phyloP scores from a whole-genome alignment of 2,797 vertebrate genomes.

The Sebastes iracundus region DNA sequence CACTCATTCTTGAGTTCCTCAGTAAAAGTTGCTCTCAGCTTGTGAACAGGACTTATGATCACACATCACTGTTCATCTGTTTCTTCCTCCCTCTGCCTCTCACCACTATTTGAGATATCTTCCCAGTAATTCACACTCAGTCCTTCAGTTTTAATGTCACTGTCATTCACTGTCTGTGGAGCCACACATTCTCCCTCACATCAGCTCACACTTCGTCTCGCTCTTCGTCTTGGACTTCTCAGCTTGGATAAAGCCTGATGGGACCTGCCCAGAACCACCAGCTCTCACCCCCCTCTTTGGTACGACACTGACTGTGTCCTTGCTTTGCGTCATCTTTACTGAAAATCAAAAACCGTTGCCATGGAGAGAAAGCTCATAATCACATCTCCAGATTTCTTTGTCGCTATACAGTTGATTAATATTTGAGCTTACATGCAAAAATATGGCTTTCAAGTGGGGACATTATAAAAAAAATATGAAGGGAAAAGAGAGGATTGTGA shows the following conservation, averaged over 20 bases:
- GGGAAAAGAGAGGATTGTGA: not conserved
- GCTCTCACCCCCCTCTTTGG: not conserved
- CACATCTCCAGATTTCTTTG: not conserved
- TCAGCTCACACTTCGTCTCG: not conserved
- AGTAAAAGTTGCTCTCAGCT: too few species aligned
- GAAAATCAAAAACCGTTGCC: not conserved
- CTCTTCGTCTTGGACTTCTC: too few species aligned
- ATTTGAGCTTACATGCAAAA: not conserved
- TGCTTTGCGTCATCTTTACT: not conserved
- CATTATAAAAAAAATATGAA: not conserved
- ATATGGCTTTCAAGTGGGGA: not conserved
- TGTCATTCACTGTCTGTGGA: not conserved
- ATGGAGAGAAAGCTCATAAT: constrained; percentile 4
- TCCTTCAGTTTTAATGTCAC: not conserved
- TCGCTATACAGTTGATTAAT: not conserved
- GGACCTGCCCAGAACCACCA: not conserved
- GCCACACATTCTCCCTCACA: not conserved
- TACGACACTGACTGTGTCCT: not conserved
- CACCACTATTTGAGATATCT: not conserved
- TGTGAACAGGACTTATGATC: too few species aligned
- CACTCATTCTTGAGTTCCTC: not conserved
- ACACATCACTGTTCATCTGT: too few species aligned
- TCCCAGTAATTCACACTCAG: not conserved
- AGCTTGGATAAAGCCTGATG: not conserved
- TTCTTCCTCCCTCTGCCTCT: not conserved